Conservation (phyloP, 2,113 vertebrate genomes). For the Rhabdornis inornatus region DNA sequence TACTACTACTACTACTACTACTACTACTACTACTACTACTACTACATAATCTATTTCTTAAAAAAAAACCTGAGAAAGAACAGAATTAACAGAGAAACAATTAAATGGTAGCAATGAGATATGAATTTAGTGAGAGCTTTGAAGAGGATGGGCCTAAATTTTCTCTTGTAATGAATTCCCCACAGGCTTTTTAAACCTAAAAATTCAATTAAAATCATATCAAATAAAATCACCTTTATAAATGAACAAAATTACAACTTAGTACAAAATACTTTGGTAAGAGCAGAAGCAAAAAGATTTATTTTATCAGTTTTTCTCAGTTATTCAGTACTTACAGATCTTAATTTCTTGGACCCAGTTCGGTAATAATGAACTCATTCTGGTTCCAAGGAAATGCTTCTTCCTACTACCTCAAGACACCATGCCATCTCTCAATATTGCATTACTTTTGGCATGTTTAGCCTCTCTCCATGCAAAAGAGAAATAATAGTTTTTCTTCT, state of each 20-base stretch:
- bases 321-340: not conserved
- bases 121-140: not conserved
- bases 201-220: not conserved
- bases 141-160: not conserved
- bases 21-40: too few species aligned
- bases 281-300: not conserved
- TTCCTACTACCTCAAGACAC: not conserved
- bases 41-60: not conserved
- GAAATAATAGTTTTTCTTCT: not conserved
- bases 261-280: not conserved
- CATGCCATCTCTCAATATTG: not conserved
- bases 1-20: not conserved
- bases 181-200: not conserved
- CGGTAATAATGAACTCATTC: not conserved
- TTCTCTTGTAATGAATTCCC: not conserved
- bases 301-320: not conserved
- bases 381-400: not conserved
- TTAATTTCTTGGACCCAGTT: not conserved
- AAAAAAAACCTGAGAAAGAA: not conserved
- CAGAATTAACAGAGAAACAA: not conserved
- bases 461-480: not conserved
- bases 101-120: not conserved
- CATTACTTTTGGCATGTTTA: not conserved
- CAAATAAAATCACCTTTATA: not conserved
- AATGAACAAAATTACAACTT: not conserved